Percentiles rank a stretch among this genome's conserved stretches.
Evolutionary conservation across 2,797 vertebrate species (phyloP).

Genomic region (Diplodus puntazzo): DNA sequence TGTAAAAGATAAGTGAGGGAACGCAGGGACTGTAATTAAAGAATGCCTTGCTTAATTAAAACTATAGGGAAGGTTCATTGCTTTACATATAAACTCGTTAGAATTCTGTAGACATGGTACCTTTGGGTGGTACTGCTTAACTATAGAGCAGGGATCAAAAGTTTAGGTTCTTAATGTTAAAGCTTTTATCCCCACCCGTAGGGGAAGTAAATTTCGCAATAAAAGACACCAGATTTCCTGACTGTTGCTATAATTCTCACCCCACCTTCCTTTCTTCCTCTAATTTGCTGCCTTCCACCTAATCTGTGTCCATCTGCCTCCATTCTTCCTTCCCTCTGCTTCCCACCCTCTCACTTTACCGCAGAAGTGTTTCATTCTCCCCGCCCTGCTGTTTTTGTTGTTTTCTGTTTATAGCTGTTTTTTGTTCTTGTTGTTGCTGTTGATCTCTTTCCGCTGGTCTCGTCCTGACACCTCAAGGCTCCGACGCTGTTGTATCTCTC

Average conservation of each 20-base stretch:
- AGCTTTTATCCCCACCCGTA: neutral
- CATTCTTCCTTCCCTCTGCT: neutral
- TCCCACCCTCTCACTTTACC: constrained; percentile 58
- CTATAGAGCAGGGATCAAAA: neutral
- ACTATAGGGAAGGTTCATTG: neutral
- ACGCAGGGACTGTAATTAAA: neutral
- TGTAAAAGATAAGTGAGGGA: neutral
- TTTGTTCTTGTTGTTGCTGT: constrained; percentile 25
- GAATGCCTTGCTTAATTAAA: constrained; percentile 3
- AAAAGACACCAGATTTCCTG: constrained; percentile 13
- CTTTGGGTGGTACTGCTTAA: constrained; percentile 2
- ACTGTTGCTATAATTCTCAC: neutral
- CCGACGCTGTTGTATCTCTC: constrained; percentile 33
- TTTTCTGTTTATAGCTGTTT: constrained; percentile 49
- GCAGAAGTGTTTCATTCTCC: constrained; percentile 63
- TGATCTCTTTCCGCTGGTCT: constrained; percentile 46
- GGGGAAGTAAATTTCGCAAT: neutral
- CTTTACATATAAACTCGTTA: neutral
- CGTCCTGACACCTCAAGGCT: constrained; percentile 60
- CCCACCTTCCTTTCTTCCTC: constrained; percentile 11
- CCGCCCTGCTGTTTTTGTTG: constrained; percentile 58
- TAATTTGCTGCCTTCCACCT: constrained; percentile 12
- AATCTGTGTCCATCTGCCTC: constrained; percentile 49
- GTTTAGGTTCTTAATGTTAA: neutral
- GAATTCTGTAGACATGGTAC: neutral